Evolutionary conservation across 1,140 invertebrate genomes (phyloP), one percentile per base, ranked within the genome.

Genomic region (Apis florea): DNA sequence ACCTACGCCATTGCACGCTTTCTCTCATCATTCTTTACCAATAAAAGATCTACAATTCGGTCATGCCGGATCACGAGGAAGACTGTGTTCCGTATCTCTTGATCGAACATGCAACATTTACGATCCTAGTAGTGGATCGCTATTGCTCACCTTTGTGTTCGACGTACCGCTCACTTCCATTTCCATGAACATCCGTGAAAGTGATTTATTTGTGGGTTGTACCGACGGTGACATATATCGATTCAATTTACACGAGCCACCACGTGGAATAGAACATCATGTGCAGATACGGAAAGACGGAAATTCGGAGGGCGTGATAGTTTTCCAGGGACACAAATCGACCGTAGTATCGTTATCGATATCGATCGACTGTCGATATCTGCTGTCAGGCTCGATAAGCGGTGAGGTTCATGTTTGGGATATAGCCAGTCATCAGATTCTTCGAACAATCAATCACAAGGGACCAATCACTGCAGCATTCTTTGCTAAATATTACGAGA

Each of bases 31-130:
- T 92, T 96, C 96, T 0, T 89, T 97, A 76, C 95, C 97, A 1
- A 95, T 98, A 2, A 96, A 95, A 47, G 97, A 97, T 93, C 89
- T 98, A 87, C 94, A 94, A 94, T 92, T 96, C 59, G 96, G 96
- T 13, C 92, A 86, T 69, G 88, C 90, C 40, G 96, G 96, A 8
- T 91, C 95, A 26, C 94, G 95, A 59, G 95, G 96, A 15, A 94
- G 96, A 67, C 91, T 98, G 70, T 95, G 95, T 68, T 96, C 97
- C 0, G 95, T 96, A 10, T 98, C 98, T 1, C 90, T 95, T 67
- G 98, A 99, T 91, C 95, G 96, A 88, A 97, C 97, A 24, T 96
- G 96, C 86, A 97, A 97, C 93, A 95, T 98, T 9, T 98, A 97
- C 92, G 96, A 97, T 84, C 89, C 98, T 15, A 87, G 93, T 13